Base-by-base conservation (phyloP, 2,113 vertebrate genomes). In the Bagarius yarrelli region DNA sequence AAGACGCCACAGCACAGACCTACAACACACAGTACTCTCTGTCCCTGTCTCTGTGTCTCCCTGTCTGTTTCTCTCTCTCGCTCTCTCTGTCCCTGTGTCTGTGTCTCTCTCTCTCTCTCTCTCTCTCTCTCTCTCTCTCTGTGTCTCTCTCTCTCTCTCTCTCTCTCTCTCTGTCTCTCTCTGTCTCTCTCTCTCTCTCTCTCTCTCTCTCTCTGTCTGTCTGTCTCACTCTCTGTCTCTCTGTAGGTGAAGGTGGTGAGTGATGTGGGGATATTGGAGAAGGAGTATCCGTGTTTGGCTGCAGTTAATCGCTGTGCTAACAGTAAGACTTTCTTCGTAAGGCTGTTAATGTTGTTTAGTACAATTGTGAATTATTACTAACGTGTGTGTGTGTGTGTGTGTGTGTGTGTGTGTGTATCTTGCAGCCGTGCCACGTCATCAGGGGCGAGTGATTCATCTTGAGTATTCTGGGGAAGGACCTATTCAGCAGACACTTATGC, bases 281-380 rank as follows among this genome's bases (percentile, higher is more conserved):
- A 86, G 12, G 87, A 92, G 63, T 94, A 93, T 80, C 94, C 94
- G 14, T 94, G 94, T 80, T 86, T 94, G 86, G 92, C 93, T 83
- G 93, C 93, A 4, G 94, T 94, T 76, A 94, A 94, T 88, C 94
- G 94, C 81, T 94, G 93, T 87, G 94, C 94, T 63, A 92, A 87
- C 83, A 60, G 94, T 94, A 89, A 78, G 83, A 67, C 23, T 19
- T 57, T 71, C 23, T 32, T 21, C 5, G 12, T 72, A 14, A 40
- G 16, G 25, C 30, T 0, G 1, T 21, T 52, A 4, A 47, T 40
- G 36, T 40, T 4, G 3, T 40, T 40, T 40, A 40, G 8, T 40
- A 40, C 3, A 40, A 8, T 3, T 70, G 50, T 70, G 34, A 36
- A 19, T 69, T 52, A 57, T 32, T 70, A 52, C 59, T 32, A 23